phyloP scores from a whole-genome alignment of 2,888 invertebrate genomes.

The Drosophila nr. fundita region DNA sequence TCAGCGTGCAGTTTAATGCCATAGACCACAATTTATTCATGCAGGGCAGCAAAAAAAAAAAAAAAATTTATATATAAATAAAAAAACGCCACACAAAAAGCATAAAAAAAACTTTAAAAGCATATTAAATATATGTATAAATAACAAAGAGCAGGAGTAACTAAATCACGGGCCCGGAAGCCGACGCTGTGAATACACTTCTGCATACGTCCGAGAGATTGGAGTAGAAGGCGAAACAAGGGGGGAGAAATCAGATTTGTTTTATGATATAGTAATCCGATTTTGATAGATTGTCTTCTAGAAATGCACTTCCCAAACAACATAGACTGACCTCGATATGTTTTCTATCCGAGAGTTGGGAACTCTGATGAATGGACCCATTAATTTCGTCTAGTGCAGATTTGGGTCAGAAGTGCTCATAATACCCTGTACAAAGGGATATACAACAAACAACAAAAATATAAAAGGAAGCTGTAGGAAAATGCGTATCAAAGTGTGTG shows the following conservation, averaged over 20 bases:
- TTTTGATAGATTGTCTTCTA: not conserved
- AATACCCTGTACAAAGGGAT: constrained; percentile 8
- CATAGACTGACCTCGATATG: not conserved
- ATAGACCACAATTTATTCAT: constrained; percentile 62
- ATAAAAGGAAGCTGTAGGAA: constrained; percentile 11
- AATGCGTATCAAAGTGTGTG: constrained; percentile 43
- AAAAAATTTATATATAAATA: not conserved
- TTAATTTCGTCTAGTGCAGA: not conserved
- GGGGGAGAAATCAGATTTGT: not conserved
- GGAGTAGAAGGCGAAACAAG: not conserved
- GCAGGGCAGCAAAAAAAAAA: constrained; percentile 25
- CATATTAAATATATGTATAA: constrained; percentile 8
- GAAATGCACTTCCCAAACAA: not conserved
- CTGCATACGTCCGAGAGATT: not conserved
- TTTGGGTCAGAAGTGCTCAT: not conserved
- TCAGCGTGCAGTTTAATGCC: constrained; percentile 58
- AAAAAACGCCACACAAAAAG: not conserved
- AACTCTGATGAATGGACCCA: constrained; percentile 3
- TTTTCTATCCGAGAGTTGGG: not conserved
- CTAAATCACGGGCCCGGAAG: not conserved
- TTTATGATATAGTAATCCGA: not conserved
- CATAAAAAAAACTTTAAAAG: constrained; percentile 13
- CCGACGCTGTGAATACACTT: constrained; percentile 1
- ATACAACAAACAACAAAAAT: not conserved
- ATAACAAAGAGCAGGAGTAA: constrained; percentile 1